Evolutionary conservation across 30 jellyfish, hydroid and myxozoan genomes (phyloP), one percentile per base, ranked within the genome.

Genomic region (Aurelia sp.): DNA sequence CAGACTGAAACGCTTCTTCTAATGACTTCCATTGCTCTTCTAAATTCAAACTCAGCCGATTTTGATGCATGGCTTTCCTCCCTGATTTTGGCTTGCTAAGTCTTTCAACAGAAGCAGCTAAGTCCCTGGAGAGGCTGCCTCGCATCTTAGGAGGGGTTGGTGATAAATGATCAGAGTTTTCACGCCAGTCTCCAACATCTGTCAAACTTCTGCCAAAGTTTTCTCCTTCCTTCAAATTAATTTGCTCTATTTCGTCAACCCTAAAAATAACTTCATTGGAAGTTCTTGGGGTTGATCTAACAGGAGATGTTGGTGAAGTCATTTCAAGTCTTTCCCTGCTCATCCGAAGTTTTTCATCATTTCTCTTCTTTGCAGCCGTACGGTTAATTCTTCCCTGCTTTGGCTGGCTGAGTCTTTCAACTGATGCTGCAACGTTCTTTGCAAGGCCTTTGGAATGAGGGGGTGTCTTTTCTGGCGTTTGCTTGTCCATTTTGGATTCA

Each of bases 71-170:
- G 5, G 88, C 84, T 44, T 51, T 65, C 33, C 35, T 75, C 48
- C 86, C 18, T 66, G 96, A 88, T 47, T 60, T 88, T 55, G 96
- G 91, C 51, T 70, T 48, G 58, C 91, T 78, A 21, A 88, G 67
- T 53, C 96, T 55, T 27, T 88, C 96, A 31, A 88, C 96, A n/a
- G 96, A 88, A 27, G 91, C 82, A 40, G 96, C 88, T 55, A 67
- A 50, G 7, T 58, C 82, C 22, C 65, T 68, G 2, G 93, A 71
- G 27, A 84, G 68, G 63, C 48, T 84, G 52, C 31, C 15, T 44
- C 55, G 55, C 15, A 15, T 60, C 71, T 22, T 20, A 38, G 51
- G 33, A 20, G 40, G 41, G 70, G 77, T 24, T 21, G 68, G 20
- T 30, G 74, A 16, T 30, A 5, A 59, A 0, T 27, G 10, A 12